These are phyloP conservation scores for Hoplostethus atlanticus DNA, from an alignment of 2,797 vertebrate species.

Conservation along the genomic window DNA sequence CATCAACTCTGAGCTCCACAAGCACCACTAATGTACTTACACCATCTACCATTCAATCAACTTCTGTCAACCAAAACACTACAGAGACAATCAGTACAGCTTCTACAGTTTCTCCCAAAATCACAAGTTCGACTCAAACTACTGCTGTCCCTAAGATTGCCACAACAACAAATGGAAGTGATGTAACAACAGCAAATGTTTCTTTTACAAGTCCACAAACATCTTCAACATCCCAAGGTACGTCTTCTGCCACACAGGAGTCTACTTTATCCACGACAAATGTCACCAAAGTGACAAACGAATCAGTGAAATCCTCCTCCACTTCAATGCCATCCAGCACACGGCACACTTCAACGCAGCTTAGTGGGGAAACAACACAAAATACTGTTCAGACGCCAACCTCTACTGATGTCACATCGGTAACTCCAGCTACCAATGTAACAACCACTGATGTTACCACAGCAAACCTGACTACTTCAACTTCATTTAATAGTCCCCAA, in stretches of 20 bases:
- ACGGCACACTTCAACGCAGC: background rate
- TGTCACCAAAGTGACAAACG: background rate
- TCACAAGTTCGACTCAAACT: background rate
- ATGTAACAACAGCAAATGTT: no score
- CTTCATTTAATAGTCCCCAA: background rate
- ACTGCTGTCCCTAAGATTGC: background rate
- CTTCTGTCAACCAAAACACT: background rate
- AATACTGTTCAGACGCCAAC: background rate
- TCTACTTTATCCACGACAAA: background rate
- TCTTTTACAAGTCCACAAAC: no score
- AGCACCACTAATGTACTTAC: no score
- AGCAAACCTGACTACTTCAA: background rate
- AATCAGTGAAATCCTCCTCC: background rate
- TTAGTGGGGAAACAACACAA: background rate
- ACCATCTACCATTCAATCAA: background rate
- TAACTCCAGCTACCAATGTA: background rate
- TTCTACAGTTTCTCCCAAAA: background rate
- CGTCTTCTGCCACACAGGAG: no score
- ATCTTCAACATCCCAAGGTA: no score
- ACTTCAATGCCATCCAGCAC: background rate
- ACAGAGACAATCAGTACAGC: background rate
- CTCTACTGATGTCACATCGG: background rate
- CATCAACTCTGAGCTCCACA: no score
- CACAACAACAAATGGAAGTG: no score
- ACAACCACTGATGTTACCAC: background rate